phyloP scores from a whole-genome alignment of 2,797 vertebrate genomes.

The Cynopterus sphinx region DNA sequence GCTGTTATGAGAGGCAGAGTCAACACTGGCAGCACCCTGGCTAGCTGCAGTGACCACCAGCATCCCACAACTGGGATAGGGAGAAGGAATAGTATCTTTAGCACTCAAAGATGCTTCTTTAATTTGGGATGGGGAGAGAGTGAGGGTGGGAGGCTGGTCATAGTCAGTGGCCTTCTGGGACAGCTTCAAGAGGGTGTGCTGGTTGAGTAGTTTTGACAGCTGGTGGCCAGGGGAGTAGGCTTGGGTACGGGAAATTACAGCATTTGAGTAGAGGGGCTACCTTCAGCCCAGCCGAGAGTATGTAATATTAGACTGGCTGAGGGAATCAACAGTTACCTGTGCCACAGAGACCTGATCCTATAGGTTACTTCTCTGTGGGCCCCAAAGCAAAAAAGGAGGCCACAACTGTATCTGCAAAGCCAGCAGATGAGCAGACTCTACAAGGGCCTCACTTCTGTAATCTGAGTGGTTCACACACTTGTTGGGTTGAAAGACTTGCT shows the following conservation, averaged over 20 bases:
- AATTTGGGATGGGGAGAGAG: background rate
- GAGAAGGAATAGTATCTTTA: background rate
- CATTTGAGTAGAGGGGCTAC: background rate
- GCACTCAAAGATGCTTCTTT: background rate
- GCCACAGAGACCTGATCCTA: background rate
- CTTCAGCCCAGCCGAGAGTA: background rate
- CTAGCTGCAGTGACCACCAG: background rate
- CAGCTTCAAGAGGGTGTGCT: background rate
- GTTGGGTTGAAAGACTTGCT: background rate
- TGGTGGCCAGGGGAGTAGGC: background rate
- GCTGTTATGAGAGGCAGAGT: background rate
- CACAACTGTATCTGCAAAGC: background rate
- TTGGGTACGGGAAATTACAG: background rate
- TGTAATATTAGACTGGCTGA: background rate
- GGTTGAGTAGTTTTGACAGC: background rate
- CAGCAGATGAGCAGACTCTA: background rate
- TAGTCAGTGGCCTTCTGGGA: background rate
- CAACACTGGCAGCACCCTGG: background rate
- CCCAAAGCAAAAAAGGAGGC: background rate
- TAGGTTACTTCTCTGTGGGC: background rate
- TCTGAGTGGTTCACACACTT: background rate
- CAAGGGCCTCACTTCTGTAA: background rate
- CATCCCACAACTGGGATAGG: background rate
- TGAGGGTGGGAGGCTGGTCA: background rate
- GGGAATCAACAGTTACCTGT: background rate